Conservation (phyloP, 2,888 invertebrate species). For the Lasioglossum villosulum region DNA sequence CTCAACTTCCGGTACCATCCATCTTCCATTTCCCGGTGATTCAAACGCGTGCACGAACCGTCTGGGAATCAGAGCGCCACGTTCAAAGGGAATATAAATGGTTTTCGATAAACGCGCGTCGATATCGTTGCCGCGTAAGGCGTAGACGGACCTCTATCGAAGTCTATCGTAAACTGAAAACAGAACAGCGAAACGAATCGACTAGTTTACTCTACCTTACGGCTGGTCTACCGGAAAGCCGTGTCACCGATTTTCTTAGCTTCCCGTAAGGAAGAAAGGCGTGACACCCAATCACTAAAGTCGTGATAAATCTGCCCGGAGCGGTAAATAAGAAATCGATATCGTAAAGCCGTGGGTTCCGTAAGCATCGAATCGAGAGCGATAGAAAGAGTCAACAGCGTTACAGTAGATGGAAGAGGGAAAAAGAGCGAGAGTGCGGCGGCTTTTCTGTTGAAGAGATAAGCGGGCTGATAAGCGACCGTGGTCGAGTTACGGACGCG, state of each 20-base stretch:
- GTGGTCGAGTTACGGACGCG: conserved; percentile 42
- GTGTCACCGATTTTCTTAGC: not conserved
- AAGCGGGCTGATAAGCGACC: conserved; percentile 65
- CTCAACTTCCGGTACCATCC: conserved; percentile 53
- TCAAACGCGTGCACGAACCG: conserved; percentile 79
- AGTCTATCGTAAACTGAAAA: not conserved
- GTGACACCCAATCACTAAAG: not conserved
- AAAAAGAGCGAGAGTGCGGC: not conserved
- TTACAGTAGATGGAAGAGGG: not conserved
- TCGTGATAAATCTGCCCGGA: not conserved
- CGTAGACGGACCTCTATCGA: not conserved
- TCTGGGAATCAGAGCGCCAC: conserved; percentile 45
- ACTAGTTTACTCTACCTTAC: not conserved
- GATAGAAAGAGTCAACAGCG: conserved; percentile 6
- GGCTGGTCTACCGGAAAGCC: no score
- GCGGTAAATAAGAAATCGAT: conserved; percentile 2
- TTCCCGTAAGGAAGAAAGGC: not conserved
- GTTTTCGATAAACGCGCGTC: not conserved
- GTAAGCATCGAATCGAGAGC: not conserved
- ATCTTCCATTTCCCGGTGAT: conserved; percentile 72
- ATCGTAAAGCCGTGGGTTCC: not conserved
- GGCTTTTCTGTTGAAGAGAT: conserved; percentile 62
- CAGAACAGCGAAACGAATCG: no score
- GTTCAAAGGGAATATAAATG: conserved; percentile 12
- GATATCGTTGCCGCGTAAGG: not conserved